phyloP scores from a whole-genome alignment of 2,113 vertebrate species.

The Fulica atra region DNA sequence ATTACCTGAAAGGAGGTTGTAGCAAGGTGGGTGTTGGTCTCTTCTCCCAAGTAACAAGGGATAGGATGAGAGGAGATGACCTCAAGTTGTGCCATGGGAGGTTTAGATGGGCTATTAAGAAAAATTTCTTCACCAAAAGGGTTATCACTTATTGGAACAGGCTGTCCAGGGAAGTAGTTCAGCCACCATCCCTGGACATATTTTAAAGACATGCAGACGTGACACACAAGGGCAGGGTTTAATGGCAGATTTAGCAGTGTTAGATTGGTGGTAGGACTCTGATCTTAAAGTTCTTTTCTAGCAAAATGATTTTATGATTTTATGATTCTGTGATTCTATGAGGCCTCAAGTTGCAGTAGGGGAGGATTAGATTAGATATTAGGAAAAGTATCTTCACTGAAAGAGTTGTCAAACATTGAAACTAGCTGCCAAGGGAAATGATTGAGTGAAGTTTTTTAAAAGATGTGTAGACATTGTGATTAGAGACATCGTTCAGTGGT shows the following conservation, averaged over 20 bases:
- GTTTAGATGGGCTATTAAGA: not conserved
- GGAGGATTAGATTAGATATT: not conserved
- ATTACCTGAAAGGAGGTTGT: not conserved
- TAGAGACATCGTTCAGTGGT: not conserved
- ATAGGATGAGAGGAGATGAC: not conserved
- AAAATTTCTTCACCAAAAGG: not conserved
- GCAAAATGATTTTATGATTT: not conserved
- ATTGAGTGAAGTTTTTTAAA: not conserved
- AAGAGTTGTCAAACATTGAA: not conserved
- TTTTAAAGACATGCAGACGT: not conserved
- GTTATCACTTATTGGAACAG: not conserved
- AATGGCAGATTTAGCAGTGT: not conserved
- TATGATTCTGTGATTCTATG: not conserved
- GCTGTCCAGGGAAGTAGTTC: not conserved
- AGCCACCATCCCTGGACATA: not conserved
- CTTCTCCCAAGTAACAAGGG: not conserved
- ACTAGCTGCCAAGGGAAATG: not conserved
- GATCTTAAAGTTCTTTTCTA: not conserved
- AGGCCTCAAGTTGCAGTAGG: rapidly evolving
- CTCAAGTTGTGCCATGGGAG: not conserved
- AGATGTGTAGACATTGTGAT: rapidly evolving
- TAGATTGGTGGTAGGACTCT: not conserved
- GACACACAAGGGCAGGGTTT: not conserved
- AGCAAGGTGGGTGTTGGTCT: rapidly evolving
- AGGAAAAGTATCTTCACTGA: not conserved